These are phyloP conservation scores for Bubo blakistoni DNA, from an alignment of 2,113 vertebrate genomes.

Conservation along the genomic window DNA sequence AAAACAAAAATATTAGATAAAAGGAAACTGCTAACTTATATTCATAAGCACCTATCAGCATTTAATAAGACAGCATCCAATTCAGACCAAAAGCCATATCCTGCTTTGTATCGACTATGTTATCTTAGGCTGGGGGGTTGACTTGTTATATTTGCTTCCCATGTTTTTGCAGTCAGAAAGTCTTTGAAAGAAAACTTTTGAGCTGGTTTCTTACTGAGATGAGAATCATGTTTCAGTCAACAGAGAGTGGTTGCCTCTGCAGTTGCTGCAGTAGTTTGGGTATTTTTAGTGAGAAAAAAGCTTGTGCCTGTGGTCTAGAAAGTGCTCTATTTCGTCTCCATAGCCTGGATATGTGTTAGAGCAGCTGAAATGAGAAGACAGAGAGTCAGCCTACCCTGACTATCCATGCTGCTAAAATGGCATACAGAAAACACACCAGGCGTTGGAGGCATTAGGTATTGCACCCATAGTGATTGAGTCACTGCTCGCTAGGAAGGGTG, in stretches of 20 bases:
- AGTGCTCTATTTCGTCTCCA: not conserved
- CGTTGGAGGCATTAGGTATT: not conserved
- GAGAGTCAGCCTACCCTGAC: not conserved
- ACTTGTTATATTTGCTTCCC: not conserved
- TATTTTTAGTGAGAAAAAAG: not conserved
- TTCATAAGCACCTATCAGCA: not conserved
- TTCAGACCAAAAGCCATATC: constrained; percentile 9
- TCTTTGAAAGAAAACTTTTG: constrained; percentile 12
- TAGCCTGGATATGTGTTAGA: not conserved
- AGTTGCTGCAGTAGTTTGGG: not conserved
- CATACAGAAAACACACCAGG: not conserved
- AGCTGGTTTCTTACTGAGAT: not conserved
- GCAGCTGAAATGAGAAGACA: not conserved
- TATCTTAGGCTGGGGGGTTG: constrained; percentile 18
- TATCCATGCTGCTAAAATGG: not conserved
- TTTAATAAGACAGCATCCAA: not conserved
- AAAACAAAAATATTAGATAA: not conserved
- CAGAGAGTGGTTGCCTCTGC: not conserved
- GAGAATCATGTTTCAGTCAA: not conserved
- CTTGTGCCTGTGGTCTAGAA: not conserved
- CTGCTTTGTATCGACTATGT: not conserved
- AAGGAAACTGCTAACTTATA: constrained; percentile 4
- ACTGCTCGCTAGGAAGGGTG: not conserved
- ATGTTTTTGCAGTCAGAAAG: not conserved
- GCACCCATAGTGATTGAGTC: not conserved